phyloP scores from a whole-genome alignment of 2,888 invertebrate genomes.

The Gordius sp. region DNA sequence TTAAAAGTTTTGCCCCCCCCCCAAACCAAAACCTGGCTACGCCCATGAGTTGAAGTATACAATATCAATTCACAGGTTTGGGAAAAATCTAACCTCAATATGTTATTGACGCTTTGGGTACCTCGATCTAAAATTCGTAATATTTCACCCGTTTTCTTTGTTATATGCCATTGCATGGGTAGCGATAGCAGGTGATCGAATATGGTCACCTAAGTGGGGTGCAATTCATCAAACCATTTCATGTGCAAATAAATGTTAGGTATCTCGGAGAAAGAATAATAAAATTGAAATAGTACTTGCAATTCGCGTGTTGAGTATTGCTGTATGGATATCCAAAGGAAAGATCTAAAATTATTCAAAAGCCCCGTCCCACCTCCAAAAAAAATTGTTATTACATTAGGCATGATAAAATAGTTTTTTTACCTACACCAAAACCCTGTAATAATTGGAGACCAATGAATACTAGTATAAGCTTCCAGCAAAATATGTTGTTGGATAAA shows the following conservation, averaged over 20 bases:
- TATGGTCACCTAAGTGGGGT: slow-evolving; percentile 18
- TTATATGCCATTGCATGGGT: slow-evolving; percentile 74
- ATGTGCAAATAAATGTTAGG: background rate
- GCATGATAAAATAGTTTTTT: slow-evolving; percentile 14
- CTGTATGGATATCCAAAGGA: slow-evolving; percentile 76
- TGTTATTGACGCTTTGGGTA: slow-evolving; percentile 73
- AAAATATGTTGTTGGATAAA: slow-evolving; percentile 35
- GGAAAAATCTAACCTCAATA: slow-evolving; percentile 50
- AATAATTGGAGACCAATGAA: slow-evolving; percentile 67
- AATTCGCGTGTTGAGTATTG: slow-evolving; percentile 79
- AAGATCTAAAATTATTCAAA: slow-evolving; percentile 61
- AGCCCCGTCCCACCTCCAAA: slow-evolving; percentile 60
- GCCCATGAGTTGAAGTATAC: too few species aligned
- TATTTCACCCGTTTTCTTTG: slow-evolving; percentile 83
- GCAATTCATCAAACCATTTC: background rate
- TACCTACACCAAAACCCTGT: slow-evolving; percentile 55
- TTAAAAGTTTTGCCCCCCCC: too few species aligned
- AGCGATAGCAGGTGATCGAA: slow-evolving; percentile 31
- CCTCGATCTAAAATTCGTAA: slow-evolving; percentile 83
- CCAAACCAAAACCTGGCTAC: too few species aligned
- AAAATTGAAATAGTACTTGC: slow-evolving; percentile 48
- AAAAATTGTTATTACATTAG: slow-evolving; percentile 14
- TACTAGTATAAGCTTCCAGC: slow-evolving; percentile 64
- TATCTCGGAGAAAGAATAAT: slow-evolving; percentile 11
- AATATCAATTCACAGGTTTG: too few species aligned